Base-by-base conservation (phyloP, 1,140 invertebrate species). In the Tetragonula clypearis region DNA sequence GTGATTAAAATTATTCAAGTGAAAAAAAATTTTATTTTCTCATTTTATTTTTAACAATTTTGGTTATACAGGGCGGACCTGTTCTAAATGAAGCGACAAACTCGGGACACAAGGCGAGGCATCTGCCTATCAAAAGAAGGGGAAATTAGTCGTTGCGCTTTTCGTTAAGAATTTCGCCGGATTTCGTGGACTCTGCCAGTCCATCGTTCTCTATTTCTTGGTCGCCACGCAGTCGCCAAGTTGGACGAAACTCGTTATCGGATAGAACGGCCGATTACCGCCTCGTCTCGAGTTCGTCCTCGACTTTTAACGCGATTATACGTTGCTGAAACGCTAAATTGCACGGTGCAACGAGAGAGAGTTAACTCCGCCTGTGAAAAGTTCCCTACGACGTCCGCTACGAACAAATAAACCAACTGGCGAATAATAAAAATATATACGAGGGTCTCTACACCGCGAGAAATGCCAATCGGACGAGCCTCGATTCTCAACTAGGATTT, bases 301-400 rank as follows among this genome's bases (percentile, higher is more conserved):
- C 80, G 88, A 89, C 88, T 89, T 89, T 89, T 89, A 89, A 89
- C 88, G 85, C 88, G 87, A 89, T 89, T 89, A 89, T 89, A 89
- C 87, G 81, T 89, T 78, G 78, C 87, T 86, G 88, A 86, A 89
- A 89, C 87, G 74, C 84, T 89, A 89, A 89, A 89, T 89, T 89
- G 87, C 87, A 77, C 75, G 58, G 84, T 77, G 87, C 88, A 83
- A 80, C 87, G 79, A 86, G 88, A 89, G 79, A 86, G 88, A 89
- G 88, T 89, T 88, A 89, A 89, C 87, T 68, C 87, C 41, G 41
- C 80, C 80, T 82, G 78, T 85, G 78, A 88, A 86, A 86, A 86
- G 74, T 86, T 89, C 76, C 60, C 56, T 82, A 81, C 83, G 79
- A 88, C 65, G 79, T 60, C 66, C 66, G 71, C 53, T 17, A 58